A percentile compares a stretch with the other conserved stretches of the same genome.
These are phyloP conservation scores for Novumbra hubbsi DNA, from an alignment of 2,797 vertebrate genomes.

Conservation along the genomic window DNA sequence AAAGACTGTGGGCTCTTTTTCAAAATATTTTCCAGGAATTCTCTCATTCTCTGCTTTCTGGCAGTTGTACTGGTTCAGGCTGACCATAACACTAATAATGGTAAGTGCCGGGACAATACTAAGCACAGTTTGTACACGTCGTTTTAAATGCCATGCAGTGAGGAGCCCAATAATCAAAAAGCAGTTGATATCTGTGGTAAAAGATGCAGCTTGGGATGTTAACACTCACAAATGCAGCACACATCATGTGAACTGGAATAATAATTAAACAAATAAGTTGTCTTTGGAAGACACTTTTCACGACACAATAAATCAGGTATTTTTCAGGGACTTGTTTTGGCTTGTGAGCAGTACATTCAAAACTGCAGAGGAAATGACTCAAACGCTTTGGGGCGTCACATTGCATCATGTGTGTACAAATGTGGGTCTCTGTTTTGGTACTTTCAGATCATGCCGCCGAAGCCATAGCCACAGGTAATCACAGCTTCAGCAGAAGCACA, in stretches of 20 bases:
- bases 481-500: neutral
- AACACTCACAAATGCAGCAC: too few relatives aligned
- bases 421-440: conserved; percentile 12
- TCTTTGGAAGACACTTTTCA: too few relatives aligned
- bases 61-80: conserved; percentile 62
- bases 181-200: neutral
- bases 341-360: neutral
- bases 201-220: neutral
- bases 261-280: too few relatives aligned
- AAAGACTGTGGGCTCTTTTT: neutral
- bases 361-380: neutral
- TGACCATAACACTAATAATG: conserved; percentile 65
- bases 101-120: conserved; percentile 29
- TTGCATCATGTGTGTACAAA: neutral
- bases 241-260: too few relatives aligned
- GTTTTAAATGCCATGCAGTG: neutral
- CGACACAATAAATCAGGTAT: too few relatives aligned
- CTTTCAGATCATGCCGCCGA: conserved; percentile 60
- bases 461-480: conserved; percentile 67
- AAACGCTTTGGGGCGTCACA: neutral
- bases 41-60: conserved; percentile 63
- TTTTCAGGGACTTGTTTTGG: too few relatives aligned
- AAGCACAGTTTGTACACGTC: neutral
- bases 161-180: neutral
- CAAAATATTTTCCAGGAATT: conserved; percentile 61